A percentile compares a stretch with the other conserved stretches of the same genome.
Evolutionary conservation across 1,140 invertebrate genomes (phyloP).

Genomic region (Pteromalus puparum): DNA sequence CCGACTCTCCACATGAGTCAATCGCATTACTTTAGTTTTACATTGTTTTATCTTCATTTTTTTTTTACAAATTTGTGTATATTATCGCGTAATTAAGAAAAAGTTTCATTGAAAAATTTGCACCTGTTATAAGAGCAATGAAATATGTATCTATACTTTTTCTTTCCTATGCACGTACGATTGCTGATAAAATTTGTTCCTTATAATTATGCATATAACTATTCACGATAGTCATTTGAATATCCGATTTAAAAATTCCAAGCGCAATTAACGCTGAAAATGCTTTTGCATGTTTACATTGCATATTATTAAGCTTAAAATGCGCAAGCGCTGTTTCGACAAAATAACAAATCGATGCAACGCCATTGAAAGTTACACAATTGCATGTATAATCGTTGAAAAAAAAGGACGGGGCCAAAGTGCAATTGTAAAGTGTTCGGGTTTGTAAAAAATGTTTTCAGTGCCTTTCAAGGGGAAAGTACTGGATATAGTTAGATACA

Average conservation of each 20-base stretch:
- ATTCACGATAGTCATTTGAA: not conserved
- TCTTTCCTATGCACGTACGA: not conserved
- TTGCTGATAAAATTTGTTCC: not conserved
- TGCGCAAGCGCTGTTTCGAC: not conserved
- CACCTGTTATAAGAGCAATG: not conserved
- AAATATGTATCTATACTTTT: not conserved
- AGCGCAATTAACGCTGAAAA: not conserved
- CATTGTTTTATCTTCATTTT: not conserved
- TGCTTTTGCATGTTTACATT: not conserved
- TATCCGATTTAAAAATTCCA: not conserved
- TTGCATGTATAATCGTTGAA: not conserved
- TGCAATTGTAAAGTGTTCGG: not conserved
- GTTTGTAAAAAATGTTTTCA: slow-evolving; percentile 15
- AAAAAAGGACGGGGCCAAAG: not conserved
- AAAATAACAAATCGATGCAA: not conserved
- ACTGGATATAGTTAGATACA: not conserved
- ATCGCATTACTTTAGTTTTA: not conserved
- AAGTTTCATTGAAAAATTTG: not conserved
- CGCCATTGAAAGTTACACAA: not conserved
- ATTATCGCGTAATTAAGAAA: not conserved
- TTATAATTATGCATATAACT: not conserved
- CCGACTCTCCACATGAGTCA: not conserved
- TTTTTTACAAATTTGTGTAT: not conserved
- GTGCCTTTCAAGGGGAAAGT: slow-evolving; percentile 1
- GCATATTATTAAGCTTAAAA: not conserved